Conservation (phyloP, 2,888 invertebrate species). For the Trichopoda pennipes region DNA sequence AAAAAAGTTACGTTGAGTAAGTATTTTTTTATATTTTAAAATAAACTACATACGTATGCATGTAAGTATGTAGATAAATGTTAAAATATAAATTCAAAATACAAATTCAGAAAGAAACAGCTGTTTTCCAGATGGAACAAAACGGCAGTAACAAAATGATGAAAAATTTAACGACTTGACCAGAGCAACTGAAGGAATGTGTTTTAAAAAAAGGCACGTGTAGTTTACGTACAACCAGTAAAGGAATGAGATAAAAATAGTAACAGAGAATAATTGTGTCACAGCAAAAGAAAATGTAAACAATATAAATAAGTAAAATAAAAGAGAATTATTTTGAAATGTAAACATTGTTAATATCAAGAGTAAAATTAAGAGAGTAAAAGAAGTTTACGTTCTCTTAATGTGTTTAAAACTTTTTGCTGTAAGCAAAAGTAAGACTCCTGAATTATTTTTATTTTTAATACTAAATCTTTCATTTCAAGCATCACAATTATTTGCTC, state of each 20-base stretch:
- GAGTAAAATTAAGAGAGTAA: no score
- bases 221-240: conserved; percentile 23
- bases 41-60: background rate
- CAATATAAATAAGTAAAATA: background rate
- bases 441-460: no score
- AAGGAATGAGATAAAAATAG: background rate
- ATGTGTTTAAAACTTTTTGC: no score
- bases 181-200: conserved; percentile 45
- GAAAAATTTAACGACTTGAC: background rate
- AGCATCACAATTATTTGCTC: no score
- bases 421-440: no score
- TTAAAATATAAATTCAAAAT: background rate
- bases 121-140: conserved; percentile 32
- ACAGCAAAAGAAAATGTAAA: conserved; percentile 17
- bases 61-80: background rate
- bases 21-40: no score
- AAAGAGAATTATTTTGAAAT: background rate
- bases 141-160: conserved; percentile 8
- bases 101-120: conserved; percentile 6
- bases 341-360: no score
- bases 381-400: no score
- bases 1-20: background rate
- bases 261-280: conserved; percentile 49
- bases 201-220: conserved; percentile 49
- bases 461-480: no score